Percentiles rank a stretch among this genome's conserved stretches.
These are phyloP conservation scores for Okapia johnstoni DNA, from an alignment of 2,113 vertebrate genomes.

Conservation along the genomic window DNA sequence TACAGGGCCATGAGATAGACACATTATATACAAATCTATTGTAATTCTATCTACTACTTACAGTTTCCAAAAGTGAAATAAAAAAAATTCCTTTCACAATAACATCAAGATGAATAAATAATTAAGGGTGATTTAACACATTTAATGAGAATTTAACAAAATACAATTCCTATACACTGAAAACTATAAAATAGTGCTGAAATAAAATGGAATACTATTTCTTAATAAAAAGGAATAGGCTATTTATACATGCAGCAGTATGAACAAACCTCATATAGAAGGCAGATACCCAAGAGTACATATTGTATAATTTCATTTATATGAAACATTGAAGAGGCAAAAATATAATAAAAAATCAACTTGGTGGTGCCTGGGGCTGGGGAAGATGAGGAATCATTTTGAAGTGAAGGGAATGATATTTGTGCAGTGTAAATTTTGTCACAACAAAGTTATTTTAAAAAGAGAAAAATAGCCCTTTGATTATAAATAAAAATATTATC, in stretches of 20 bases:
- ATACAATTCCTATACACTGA: not conserved
- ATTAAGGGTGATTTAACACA: not conserved
- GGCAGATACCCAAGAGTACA: not conserved
- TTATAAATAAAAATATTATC: not conserved
- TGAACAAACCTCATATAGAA: not conserved
- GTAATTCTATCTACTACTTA: not conserved
- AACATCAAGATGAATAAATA: not conserved
- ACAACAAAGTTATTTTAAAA: not conserved
- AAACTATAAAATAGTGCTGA: not conserved
- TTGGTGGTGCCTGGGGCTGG: not conserved
- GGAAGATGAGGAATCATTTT: not conserved
- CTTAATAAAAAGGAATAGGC: not conserved
- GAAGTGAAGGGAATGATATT: not conserved
- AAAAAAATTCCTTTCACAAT: not conserved
- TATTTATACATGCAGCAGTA: not conserved
- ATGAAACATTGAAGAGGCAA: not conserved
- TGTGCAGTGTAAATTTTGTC: not conserved
- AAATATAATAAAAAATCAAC: not conserved
- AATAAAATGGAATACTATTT: not conserved
- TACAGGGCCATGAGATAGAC: not conserved
- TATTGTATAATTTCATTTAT: not conserved
- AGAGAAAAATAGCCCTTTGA: not conserved
- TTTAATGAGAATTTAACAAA: not conserved
- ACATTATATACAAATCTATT: not conserved
- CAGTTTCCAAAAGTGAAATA: not conserved